Conservation (phyloP, 2,888 invertebrate genomes). For the Hermaeophaga mercurialis region DNA sequence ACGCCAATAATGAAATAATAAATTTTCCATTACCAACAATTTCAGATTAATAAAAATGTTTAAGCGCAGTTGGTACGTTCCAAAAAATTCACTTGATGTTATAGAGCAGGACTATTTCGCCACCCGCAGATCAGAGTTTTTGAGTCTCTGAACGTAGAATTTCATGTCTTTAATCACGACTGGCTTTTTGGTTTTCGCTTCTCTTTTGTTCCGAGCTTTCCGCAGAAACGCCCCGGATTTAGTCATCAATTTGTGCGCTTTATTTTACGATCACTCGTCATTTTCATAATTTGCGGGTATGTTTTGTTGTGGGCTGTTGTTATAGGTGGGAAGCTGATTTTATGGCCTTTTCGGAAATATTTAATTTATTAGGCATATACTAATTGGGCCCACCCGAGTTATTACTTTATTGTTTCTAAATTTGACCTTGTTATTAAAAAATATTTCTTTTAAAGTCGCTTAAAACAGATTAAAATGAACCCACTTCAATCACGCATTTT, state of each 20-base stretch:
- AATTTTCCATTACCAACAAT: background rate
- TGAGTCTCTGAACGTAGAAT: slow-evolving; percentile 39
- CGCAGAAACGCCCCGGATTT: slow-evolving; percentile 23
- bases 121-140: slow-evolving; percentile 50
- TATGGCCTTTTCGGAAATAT: slow-evolving; percentile 1
- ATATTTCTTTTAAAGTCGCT: background rate
- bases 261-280: slow-evolving; percentile 20
- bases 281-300: slow-evolving; percentile 22
- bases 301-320: slow-evolving; percentile 13
- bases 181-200: slow-evolving; percentile 7
- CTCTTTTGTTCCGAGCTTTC: slow-evolving; percentile 25
- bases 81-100: slow-evolving; percentile 42
- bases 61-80: background rate
- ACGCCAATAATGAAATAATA: no score
- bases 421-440: background rate
- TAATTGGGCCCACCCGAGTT: background rate
- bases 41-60: background rate
- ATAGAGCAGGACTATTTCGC: slow-evolving; percentile 46
- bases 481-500: no score
- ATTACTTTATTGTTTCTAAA: background rate
- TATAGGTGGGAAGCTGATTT: slow-evolving; percentile 3
- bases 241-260: slow-evolving; percentile 15
- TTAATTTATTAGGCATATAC: background rate
- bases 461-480: no score
- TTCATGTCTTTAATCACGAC: slow-evolving; percentile 44